Percentiles rank a stretch among this genome's conserved stretches.
Conservation (phyloP, 2,113 vertebrate species). For the Catagonus wagneri region DNA sequence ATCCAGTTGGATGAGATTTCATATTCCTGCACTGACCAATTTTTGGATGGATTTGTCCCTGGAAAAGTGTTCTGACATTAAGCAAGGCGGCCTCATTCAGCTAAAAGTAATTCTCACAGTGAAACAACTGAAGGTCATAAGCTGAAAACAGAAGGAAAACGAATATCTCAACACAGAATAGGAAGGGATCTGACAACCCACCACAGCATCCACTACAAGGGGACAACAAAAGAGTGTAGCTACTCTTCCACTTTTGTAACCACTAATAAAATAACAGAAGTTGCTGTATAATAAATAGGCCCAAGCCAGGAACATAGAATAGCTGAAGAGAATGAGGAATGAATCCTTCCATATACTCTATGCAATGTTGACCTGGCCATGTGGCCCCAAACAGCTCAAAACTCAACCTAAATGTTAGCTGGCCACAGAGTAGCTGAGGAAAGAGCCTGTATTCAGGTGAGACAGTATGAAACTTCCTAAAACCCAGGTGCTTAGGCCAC, state of each 20-base stretch:
- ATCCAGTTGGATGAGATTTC: not conserved
- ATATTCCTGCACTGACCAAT: not conserved
- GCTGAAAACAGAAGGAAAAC: not conserved
- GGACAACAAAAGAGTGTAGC: not conserved
- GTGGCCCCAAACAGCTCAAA: not conserved
- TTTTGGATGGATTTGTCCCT: not conserved
- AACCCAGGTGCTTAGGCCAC: not conserved
- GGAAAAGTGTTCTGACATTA: not conserved
- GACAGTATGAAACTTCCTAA: not conserved
- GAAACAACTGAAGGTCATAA: not conserved
- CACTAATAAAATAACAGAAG: not conserved
- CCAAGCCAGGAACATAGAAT: not conserved
- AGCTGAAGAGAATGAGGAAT: not conserved
- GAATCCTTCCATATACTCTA: not conserved
- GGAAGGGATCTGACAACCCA: not conserved
- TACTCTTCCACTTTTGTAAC: not conserved
- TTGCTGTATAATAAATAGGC: not conserved
- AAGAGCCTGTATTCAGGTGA: not conserved
- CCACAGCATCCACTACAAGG: not conserved
- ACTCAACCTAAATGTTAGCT: too few species aligned
- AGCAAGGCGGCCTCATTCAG: not conserved
- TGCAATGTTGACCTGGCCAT: not conserved
- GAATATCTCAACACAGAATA: not conserved
- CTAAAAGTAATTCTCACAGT: not conserved
- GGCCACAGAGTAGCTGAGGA: not conserved